phyloP scores from a whole-genome alignment of 2,113 vertebrate genomes.

The Proterorhinus semilunaris region DNA sequence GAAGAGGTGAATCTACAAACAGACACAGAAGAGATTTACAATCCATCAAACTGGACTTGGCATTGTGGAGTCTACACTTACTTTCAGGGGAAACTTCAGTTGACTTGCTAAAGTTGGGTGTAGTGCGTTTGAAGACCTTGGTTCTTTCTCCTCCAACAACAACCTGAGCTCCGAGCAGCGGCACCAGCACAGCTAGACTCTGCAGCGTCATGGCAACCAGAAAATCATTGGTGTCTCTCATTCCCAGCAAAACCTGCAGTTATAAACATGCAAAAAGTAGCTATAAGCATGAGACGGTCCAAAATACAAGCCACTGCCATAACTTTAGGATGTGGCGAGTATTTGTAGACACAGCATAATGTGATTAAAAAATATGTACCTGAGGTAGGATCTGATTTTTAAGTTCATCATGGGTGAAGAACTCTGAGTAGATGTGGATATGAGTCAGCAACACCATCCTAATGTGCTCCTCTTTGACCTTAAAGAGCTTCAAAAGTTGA shows the following conservation, averaged over 20 bases:
- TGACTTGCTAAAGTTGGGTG: slow-evolving; percentile 90
- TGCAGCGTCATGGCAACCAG: slow-evolving; percentile 91
- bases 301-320: background rate
- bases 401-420: slow-evolving; percentile 88
- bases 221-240: slow-evolving; percentile 88
- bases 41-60: too few species aligned
- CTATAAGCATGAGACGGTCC: background rate
- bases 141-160: slow-evolving; percentile 93
- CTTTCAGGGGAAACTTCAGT: slow-evolving; percentile 88
- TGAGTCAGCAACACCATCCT: slow-evolving; percentile 88
- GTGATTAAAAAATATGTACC: slow-evolving; percentile 66
- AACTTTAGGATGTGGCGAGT: background rate
- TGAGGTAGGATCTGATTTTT: slow-evolving; percentile 92
- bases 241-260: slow-evolving; percentile 88
- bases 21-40: background rate
- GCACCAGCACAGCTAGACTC: slow-evolving; percentile 90
- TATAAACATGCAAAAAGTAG: background rate
- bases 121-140: slow-evolving; percentile 94
- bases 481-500: slow-evolving; percentile 88
- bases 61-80: slow-evolving; percentile 55
- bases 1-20: slow-evolving; percentile 79
- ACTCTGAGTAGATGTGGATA: slow-evolving; percentile 87
- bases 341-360: background rate
- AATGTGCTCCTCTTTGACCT: slow-evolving; percentile 92
- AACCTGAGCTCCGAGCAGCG: slow-evolving; percentile 91